Conservation (phyloP, 37 sponge, comb jelly and placozoan species). For the Haliclona indistincta region DNA sequence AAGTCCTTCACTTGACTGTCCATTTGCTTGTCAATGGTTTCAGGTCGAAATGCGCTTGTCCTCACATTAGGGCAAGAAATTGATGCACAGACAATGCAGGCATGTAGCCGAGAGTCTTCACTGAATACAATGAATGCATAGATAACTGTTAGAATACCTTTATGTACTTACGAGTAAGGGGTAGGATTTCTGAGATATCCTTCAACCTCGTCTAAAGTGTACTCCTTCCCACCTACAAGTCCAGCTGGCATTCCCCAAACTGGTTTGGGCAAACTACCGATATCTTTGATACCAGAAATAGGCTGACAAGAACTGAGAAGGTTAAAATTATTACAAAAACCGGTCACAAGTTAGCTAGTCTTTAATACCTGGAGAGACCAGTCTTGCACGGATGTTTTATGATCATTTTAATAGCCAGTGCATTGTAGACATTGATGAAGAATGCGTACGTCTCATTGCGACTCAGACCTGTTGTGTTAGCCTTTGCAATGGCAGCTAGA, state of each 20-base stretch:
- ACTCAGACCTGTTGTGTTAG: conserved; percentile 30
- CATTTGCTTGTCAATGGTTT: conserved; percentile 53
- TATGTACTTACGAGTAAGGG: conserved; percentile 55
- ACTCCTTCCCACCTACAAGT: conserved; percentile 52
- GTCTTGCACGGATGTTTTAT: conserved; percentile 65
- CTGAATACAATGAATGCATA: conserved; percentile 13
- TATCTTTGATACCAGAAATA: conserved; percentile 65
- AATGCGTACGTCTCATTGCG: conserved; percentile 53
- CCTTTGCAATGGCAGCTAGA: conserved; percentile 30
- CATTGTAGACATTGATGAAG: conserved; percentile 84
- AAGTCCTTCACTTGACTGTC: conserved; percentile 59
- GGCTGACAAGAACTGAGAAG: conserved; percentile 41
- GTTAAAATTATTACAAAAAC: background rate
- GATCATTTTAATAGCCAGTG: conserved; percentile 77
- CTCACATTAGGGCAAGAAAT: conserved; percentile 80
- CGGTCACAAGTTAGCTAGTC: background rate
- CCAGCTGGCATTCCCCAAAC: conserved; percentile 74
- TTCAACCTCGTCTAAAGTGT: conserved; percentile 65
- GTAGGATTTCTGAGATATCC: conserved; percentile 67
- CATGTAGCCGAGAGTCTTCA: conserved; percentile 74
- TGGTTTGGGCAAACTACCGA: conserved; percentile 55
- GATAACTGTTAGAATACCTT: background rate
- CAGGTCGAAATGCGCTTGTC: conserved; percentile 51
- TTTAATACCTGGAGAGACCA: background rate
- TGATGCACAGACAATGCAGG: conserved; percentile 84